Conservation (phyloP, 53 echinoderm and acorn worm species). For the Holothuria leucospilota region DNA sequence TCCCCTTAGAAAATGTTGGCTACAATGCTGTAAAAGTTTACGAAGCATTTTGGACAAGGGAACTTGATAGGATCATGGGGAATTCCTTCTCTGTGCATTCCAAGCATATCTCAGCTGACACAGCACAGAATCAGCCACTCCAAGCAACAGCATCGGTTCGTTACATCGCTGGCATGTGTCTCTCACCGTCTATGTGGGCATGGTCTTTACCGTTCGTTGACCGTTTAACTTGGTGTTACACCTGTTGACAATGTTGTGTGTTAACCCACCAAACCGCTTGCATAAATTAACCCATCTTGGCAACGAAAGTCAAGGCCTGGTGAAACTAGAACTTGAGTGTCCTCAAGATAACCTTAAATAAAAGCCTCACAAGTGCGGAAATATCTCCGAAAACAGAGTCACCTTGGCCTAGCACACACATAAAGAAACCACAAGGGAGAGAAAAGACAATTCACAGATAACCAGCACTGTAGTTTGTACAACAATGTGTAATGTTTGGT, state of each 20-base stretch:
- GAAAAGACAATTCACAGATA: slow-evolving; percentile 37
- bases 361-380: slow-evolving; percentile 39
- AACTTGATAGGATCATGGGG: too few relatives aligned
- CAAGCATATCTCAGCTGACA: too few relatives aligned
- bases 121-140: too few relatives aligned
- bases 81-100: too few relatives aligned
- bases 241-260: slow-evolving; percentile 42
- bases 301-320: slow-evolving; percentile 36
- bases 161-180: too few relatives aligned
- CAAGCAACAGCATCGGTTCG: too few relatives aligned
- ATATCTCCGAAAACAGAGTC: slow-evolving; percentile 32
- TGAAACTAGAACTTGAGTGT: slow-evolving; percentile 42
- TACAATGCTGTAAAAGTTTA: too few relatives aligned
- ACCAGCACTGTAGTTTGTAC: slow-evolving; percentile 27
- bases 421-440: slow-evolving; percentile 29
- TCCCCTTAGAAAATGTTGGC: too few relatives aligned
- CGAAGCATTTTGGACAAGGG: too few relatives aligned
- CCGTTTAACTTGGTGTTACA: not conserved
- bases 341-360: slow-evolving; percentile 36
- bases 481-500: slow-evolving; percentile 46
- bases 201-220: not conserved
- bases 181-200: too few relatives aligned
- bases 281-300: slow-evolving; percentile 43
- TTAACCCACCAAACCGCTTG: slow-evolving; percentile 24
- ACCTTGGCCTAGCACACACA: slow-evolving; percentile 40